phyloP scores from a whole-genome alignment of 1,140 invertebrate species.

The Papilio polytes region DNA sequence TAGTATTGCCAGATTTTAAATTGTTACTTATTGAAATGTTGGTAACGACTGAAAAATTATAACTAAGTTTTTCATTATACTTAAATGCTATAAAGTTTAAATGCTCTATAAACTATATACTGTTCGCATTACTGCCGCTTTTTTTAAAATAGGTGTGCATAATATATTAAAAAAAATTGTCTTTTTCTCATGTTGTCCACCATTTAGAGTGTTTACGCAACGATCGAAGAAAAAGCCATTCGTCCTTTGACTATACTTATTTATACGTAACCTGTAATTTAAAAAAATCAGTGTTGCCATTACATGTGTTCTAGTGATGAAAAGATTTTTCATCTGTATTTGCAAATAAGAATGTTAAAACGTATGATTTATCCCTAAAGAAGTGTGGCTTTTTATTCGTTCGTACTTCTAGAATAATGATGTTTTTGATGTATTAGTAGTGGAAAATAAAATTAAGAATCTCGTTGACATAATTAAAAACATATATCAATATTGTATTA shows the following conservation, averaged over 20 bases:
- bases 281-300: neutral
- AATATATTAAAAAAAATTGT: slow-evolving; percentile 45
- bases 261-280: neutral
- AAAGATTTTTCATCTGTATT: neutral
- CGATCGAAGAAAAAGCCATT: slow-evolving; percentile 34
- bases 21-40: slow-evolving; percentile 35
- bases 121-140: slow-evolving; percentile 50
- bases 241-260: neutral
- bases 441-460: slow-evolving; percentile 47
- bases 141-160: slow-evolving; percentile 40
- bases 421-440: slow-evolving; percentile 52
- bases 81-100: slow-evolving; percentile 25
- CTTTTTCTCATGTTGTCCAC: slow-evolving; percentile 49
- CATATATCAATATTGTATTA: slow-evolving; percentile 44
- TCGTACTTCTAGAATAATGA: slow-evolving; percentile 49
- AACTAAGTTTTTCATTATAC: slow-evolving; percentile 15
- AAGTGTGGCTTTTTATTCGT: slow-evolving; percentile 46
- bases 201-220: slow-evolving; percentile 48
- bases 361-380: slow-evolving; percentile 22
- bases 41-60: slow-evolving; percentile 31
- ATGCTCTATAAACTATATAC: slow-evolving; percentile 32
- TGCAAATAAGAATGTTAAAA: neutral
- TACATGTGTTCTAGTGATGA: neutral
- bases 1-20: slow-evolving; percentile 35
- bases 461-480: slow-evolving; percentile 46